Evolutionary conservation across 2,113 vertebrate species (phyloP), one percentile per base, ranked within the genome.

Genomic region (Prionailurus bengalensis): DNA sequence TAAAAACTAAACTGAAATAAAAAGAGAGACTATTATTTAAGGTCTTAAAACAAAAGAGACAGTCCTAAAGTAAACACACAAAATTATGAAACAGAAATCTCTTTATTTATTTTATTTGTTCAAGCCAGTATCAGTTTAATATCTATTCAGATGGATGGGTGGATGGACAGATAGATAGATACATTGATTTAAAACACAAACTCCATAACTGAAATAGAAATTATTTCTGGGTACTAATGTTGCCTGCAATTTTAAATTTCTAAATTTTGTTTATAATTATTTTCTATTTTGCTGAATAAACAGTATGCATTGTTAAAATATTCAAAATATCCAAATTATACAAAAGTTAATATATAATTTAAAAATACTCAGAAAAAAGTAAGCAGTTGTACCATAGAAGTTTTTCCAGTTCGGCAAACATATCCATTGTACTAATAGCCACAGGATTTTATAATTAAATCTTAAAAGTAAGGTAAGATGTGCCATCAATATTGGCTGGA

Each of bases 301-400:
- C n/a, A 73, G 73, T 78, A 1, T 68, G 8, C 8, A 31, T 29
- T 42, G 51, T 90, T 39, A 66, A 89, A 68, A 88, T 84, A 90
- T 66, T 48, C 17, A 66, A 48, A 70, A 71, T 85, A 65, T 71
- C 15, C 58, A 90, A 95, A 76, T 83, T 10, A 63, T 48, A 10
- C 12, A 55, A 61, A 71, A 48, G 7, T 55, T 66, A 65, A 31
- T 65, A 6, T 7, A 45, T 76, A 76, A 66, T 90, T 76, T 76
- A 27, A 45, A 66, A 95, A 36, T 76, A 33, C 19, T 93, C 89
- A 68, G 36, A 68, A 96, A 93, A 61, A 84, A 63, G 11, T 76
- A 84, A 84, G 76, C 21, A 66, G 2, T 84, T 48, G 48, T 83
- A 27, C 36, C 53, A 23, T 36, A 31, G 36, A 94, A 80, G 23